A percentile compares a stretch with the other conserved stretches of the same genome.
These are phyloP conservation scores for Schizopygopsis pylzovi DNA, from an alignment of 2,797 vertebrate genomes.

Conservation along the genomic window DNA sequence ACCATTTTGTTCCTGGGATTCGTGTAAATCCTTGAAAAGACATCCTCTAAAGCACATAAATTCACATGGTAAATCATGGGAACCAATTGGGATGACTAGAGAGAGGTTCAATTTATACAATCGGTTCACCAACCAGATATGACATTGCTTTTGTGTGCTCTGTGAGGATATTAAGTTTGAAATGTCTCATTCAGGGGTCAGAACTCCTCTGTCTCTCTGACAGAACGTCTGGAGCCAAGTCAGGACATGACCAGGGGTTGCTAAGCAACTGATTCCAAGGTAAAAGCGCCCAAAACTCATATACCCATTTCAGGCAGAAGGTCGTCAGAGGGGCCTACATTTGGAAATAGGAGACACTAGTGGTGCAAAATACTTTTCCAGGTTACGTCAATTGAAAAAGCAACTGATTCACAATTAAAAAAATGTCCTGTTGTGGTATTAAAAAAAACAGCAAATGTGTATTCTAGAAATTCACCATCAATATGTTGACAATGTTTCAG, in stretches of 20 bases:
- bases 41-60: background rate
- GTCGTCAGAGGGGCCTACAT: background rate
- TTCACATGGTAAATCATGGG: background rate
- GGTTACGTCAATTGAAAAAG: background rate
- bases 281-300: constrained; percentile 27
- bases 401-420: background rate
- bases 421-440: too few relatives aligned
- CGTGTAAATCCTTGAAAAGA: constrained; percentile 1
- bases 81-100: background rate
- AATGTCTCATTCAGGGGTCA: constrained; percentile 32
- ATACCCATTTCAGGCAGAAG: constrained; percentile 15
- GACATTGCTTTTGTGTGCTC: background rate
- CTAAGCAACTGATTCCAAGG: constrained; percentile 45
- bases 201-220: constrained; percentile 19
- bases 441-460: too few relatives aligned
- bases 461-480: background rate
- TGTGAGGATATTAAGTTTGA: constrained; percentile 22
- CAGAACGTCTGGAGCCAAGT: constrained; percentile 9
- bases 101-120: background rate
- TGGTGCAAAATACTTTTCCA: constrained; percentile 10
- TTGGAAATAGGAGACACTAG: background rate
- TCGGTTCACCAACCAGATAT: background rate
- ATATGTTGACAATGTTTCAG: background rate
- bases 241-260: constrained; percentile 32
- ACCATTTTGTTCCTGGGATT: background rate